Conservation (phyloP, 2,888 invertebrate species). For the Sesia bembeciformis region DNA sequence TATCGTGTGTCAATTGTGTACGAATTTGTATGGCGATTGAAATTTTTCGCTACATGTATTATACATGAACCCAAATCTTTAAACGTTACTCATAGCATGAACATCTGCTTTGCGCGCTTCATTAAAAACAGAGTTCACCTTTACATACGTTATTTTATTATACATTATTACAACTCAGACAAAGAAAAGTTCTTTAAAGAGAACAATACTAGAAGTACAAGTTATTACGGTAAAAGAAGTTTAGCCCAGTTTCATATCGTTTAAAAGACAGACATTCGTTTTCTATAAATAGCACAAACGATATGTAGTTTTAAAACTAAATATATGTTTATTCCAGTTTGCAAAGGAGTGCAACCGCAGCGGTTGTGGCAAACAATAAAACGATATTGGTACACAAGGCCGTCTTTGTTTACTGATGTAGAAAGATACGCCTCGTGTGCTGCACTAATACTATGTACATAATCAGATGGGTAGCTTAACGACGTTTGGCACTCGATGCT, state of each 20-base stretch:
- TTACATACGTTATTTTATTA: too few relatives aligned
- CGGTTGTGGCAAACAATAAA: constrained; percentile 53
- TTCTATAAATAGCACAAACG: not conserved
- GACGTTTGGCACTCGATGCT: not conserved
- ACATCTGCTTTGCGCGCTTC: too few relatives aligned
- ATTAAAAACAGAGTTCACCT: too few relatives aligned
- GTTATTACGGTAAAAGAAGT: too few relatives aligned
- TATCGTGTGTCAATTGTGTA: too few relatives aligned
- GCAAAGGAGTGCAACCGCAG: constrained; percentile 39
- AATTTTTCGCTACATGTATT: too few relatives aligned
- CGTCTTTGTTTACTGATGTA: constrained; percentile 62
- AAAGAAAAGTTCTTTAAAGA: too few relatives aligned
- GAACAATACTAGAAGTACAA: too few relatives aligned
- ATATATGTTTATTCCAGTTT: constrained; percentile 2
- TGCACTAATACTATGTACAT: constrained; percentile 13
- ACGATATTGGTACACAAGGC: constrained; percentile 55
- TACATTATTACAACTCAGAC: too few relatives aligned
- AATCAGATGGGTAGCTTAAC: not conserved
- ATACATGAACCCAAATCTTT: too few relatives aligned
- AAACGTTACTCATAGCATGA: too few relatives aligned
- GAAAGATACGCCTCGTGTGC: constrained; percentile 40
- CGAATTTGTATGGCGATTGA: too few relatives aligned
- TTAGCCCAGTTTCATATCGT: not conserved
- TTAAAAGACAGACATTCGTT: not conserved
- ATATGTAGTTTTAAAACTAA: not conserved